Evolutionary conservation across 2,888 invertebrate species (phyloP).

Genomic region (Mystacides longicornis): DNA sequence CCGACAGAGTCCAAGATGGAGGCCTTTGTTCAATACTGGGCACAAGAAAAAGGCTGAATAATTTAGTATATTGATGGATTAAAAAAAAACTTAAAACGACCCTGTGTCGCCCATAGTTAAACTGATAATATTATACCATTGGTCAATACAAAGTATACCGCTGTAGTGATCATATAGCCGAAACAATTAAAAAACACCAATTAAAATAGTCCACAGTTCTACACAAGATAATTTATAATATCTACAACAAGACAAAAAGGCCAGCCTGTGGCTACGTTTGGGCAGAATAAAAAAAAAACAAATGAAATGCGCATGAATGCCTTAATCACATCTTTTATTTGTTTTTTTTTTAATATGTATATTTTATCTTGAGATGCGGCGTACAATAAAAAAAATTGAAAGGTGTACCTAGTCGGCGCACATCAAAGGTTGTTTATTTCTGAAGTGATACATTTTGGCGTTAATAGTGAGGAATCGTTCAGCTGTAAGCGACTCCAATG

Average conservation of each 20-base stretch:
- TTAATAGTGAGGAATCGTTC: conserved; percentile 13
- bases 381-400: conserved; percentile 13
- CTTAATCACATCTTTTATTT: conserved; percentile 14
- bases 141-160: conserved; percentile 6
- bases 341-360: conserved; percentile 3
- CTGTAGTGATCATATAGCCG: conserved; percentile 14
- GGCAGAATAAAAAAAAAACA: background rate
- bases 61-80: too few species aligned
- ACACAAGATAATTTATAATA: conserved; percentile 6
- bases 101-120: too few species aligned
- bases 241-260: background rate
- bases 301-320: conserved; percentile 8
- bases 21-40: too few species aligned
- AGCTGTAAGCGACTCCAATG: conserved; percentile 15
- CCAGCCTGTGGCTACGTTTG: background rate
- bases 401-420: conserved; percentile 20
- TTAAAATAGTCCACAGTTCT: conserved; percentile 21
- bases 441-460: conserved; percentile 15
- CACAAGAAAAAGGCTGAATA: too few species aligned
- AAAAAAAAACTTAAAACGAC: too few species aligned
- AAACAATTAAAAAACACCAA: conserved; percentile 22
- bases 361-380: background rate
- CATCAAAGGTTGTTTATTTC: conserved; percentile 12
- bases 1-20: too few species aligned
- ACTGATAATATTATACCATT: conserved; percentile 7